A percentile compares a stretch with the other conserved stretches of the same genome.
phyloP scores from a whole-genome alignment of 1,140 invertebrate genomes.

The Cataglyphis hispanica region DNA sequence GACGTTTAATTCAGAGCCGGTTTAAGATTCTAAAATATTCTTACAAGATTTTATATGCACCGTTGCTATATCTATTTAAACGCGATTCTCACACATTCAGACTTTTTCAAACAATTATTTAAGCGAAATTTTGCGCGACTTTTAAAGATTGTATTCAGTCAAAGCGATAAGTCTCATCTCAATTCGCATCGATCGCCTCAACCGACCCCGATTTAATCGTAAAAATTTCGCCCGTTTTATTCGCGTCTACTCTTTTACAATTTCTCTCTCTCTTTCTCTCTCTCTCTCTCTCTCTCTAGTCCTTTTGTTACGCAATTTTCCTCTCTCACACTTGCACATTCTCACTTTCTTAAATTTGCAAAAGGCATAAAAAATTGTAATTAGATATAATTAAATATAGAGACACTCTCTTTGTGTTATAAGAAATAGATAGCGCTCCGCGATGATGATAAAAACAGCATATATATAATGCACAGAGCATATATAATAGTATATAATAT shows the following conservation, averaged over 20 bases:
- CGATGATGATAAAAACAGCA: conserved; percentile 57
- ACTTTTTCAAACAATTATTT: not conserved
- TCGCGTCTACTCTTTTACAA: not conserved
- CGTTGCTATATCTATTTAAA: not conserved
- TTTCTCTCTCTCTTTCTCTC: conserved; percentile 1
- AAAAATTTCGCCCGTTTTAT: conserved; percentile 39
- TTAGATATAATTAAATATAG: conserved; percentile 61
- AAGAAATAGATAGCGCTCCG: not conserved
- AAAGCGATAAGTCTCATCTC: not conserved
- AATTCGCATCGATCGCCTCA: not conserved
- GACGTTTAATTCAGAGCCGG: conserved; percentile 62
- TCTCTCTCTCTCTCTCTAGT: conserved; percentile 14
- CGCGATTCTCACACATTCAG: not conserved
- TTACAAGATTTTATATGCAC: no score
- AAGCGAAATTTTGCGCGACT: not conserved
- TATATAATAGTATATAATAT: conserved; percentile 72
- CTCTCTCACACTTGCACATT: not conserved
- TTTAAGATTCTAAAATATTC: not conserved
- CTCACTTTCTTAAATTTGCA: conserved; percentile 36
- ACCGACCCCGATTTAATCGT: conserved; percentile 44
- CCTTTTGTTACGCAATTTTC: not conserved
- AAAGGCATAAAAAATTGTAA: conserved; percentile 66
- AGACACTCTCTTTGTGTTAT: not conserved
- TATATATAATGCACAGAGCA: conserved; percentile 42
- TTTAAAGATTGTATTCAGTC: not conserved